A percentile compares a stretch with the other conserved stretches of the same genome.
Evolutionary conservation across 2,113 vertebrate genomes (phyloP).

Genomic region (Elephas maximus): DNA sequence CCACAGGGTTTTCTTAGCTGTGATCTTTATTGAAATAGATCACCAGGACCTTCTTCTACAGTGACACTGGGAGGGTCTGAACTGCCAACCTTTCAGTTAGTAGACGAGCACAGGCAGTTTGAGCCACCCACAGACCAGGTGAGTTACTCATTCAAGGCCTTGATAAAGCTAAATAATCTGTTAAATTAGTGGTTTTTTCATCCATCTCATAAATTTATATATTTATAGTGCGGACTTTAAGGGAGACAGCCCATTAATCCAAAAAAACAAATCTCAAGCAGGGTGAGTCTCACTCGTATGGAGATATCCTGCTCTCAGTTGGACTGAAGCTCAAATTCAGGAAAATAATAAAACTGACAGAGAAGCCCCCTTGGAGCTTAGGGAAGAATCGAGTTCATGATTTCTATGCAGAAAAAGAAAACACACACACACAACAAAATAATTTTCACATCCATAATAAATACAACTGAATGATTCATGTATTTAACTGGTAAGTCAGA

Average conservation of each 20-base stretch:
- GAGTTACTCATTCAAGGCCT: not conserved
- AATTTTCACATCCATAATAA: conserved; percentile 14
- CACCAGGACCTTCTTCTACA: not conserved
- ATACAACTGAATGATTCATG: not conserved
- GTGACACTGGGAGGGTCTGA: not conserved
- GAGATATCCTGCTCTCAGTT: not conserved
- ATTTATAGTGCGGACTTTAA: not conserved
- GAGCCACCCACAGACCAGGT: not conserved
- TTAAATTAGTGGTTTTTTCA: not conserved
- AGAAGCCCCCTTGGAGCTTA: not conserved
- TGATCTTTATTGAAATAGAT: not conserved
- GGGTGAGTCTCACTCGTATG: not conserved
- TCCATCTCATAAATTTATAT: not conserved
- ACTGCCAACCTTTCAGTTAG: not conserved
- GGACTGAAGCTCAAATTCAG: not conserved
- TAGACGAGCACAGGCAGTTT: not conserved
- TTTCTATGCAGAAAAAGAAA: not conserved
- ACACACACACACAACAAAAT: not conserved
- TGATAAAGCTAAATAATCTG: not conserved
- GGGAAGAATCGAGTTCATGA: not conserved
- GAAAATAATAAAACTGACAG: not conserved
- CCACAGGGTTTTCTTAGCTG: not conserved
- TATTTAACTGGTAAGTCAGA: conserved; percentile 10
- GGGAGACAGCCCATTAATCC: not conserved
- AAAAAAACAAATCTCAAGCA: not conserved